These are phyloP conservation scores for Monochamus alternatus DNA, from an alignment of 2,888 invertebrate species.

Conservation along the genomic window DNA sequence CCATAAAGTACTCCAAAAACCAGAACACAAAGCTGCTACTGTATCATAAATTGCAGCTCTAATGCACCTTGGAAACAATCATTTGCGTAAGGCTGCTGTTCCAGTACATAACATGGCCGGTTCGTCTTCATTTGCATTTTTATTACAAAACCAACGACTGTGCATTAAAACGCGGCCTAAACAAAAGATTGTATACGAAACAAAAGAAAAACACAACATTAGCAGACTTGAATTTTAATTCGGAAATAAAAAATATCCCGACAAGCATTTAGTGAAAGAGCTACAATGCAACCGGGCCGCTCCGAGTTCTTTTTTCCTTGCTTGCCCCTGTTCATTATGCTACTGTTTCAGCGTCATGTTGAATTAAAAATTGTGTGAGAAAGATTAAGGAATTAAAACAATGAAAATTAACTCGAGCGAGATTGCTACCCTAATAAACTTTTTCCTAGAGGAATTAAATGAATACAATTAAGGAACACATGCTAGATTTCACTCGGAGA, in stretches of 20 bases:
- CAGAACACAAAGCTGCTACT: conserved; percentile 12
- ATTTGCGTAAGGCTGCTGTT: conserved; percentile 40
- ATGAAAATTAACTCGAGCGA: conserved; percentile 46
- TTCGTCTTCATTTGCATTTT: conserved; percentile 65
- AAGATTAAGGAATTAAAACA: conserved; percentile 51
- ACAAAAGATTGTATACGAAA: conserved; percentile 64
- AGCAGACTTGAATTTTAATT: conserved; percentile 68
- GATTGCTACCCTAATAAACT: conserved; percentile 43
- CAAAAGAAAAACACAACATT: conserved; percentile 66
- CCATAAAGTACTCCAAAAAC: conserved; percentile 19
- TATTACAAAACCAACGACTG: conserved; percentile 63
- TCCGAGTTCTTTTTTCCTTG: conserved; percentile 42
- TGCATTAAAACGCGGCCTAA: conserved; percentile 64
- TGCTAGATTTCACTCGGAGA: conserved; percentile 40
- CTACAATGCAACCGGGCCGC: conserved; percentile 51
- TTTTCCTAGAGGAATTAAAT: conserved; percentile 41
- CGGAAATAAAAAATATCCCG: conserved; percentile 56
- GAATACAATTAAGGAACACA: conserved; percentile 43
- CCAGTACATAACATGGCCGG: conserved; percentile 45
- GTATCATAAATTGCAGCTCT: conserved; percentile 35
- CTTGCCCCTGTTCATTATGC: conserved; percentile 52
- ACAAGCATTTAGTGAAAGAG: conserved; percentile 51
- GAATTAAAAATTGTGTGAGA: conserved; percentile 49
- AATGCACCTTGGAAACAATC: conserved; percentile 36
- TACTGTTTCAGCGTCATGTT: conserved; percentile 46